Evolutionary conservation across 1,140 invertebrate genomes (phyloP), one percentile per base, ranked within the genome.

Genomic region (Schlechtendalia chinensis): DNA sequence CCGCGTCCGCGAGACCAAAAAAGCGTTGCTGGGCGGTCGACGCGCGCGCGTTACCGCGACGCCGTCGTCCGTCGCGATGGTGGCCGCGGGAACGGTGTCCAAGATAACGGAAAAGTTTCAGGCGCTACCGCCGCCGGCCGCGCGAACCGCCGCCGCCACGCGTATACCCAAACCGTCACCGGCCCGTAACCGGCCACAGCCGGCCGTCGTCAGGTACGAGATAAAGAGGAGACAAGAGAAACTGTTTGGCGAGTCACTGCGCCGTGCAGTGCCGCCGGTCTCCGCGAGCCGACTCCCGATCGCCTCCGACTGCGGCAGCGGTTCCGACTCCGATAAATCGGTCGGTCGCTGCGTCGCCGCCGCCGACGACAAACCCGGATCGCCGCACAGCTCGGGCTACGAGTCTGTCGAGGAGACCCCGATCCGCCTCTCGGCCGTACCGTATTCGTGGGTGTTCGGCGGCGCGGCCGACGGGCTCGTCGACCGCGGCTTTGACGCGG

Each of bases 401-500:
- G 81, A 81, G 50, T 72, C 69, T n/a, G 53, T 81, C 1, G 69
- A 81, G 19, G 69, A 72, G 17, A 74, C 74, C n/a, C 12, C 22
- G 47, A 10, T 5, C n/a, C 27, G 17, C 10, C 17, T 50, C 14
- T 5, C 22, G 65, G 32, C 72, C 12, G 63, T 81, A 5, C 59
- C 81, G 27, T 81, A 81, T 45, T 81, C 81, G 39, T 81, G 81
- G 81, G 81, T 81, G 22, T 81, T 81, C 6, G 81, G 81, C 17
- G 69, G 81, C 17, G 69, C 59, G 11, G 27, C 19, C 16, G 22
- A n/a, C 2, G 50, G 1, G 17, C 29, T 1, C 17, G 54, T 45
- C 24, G 29, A n/a, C n/a, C 54, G 61, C 39, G 22, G 2, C 16
- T 10, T 24, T 59, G 47, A 14, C 11, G 32, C 29, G 12, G 0